Conservation (phyloP, 2,797 vertebrate genomes). For the Brotula barbata region DNA sequence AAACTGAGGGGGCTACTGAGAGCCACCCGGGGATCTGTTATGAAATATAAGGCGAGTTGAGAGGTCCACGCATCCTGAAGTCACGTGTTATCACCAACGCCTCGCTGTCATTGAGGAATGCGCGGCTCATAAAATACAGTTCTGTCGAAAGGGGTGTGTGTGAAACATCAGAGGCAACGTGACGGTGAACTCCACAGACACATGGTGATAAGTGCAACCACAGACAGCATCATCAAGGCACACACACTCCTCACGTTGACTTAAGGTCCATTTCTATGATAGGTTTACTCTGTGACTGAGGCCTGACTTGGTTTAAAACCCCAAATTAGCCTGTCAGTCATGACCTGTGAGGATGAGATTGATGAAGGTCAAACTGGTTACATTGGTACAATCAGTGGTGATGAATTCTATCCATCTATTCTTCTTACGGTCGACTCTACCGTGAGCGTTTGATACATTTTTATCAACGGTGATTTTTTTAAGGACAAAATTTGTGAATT, state of each 20-base stretch:
- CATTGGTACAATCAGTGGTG: conserved; percentile 10
- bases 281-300: conserved; percentile 20
- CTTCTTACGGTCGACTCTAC: background rate
- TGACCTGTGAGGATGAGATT: background rate
- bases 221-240: conserved; percentile 30
- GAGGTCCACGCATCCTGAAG: background rate
- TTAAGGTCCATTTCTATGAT: conserved; percentile 23
- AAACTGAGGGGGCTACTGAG: background rate
- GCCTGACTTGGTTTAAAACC: conserved; percentile 10
- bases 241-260: conserved; percentile 12
- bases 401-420: conserved; percentile 10
- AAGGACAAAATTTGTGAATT: background rate
- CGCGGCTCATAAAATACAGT: background rate
- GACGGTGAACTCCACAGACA: conserved; percentile 4
- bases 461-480: no score
- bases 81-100: conserved; percentile 51
- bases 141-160: background rate
- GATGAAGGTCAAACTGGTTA: conserved; percentile 52
- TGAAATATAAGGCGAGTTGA: conserved; percentile 35
- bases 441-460: background rate
- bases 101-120: conserved; percentile 48
- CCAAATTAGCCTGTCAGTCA: background rate
- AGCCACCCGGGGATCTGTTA: conserved; percentile 14
- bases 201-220: background rate
- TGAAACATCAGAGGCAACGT: background rate